Conservation (phyloP, 2,797 vertebrate species). For the Sciurus vulgaris region DNA sequence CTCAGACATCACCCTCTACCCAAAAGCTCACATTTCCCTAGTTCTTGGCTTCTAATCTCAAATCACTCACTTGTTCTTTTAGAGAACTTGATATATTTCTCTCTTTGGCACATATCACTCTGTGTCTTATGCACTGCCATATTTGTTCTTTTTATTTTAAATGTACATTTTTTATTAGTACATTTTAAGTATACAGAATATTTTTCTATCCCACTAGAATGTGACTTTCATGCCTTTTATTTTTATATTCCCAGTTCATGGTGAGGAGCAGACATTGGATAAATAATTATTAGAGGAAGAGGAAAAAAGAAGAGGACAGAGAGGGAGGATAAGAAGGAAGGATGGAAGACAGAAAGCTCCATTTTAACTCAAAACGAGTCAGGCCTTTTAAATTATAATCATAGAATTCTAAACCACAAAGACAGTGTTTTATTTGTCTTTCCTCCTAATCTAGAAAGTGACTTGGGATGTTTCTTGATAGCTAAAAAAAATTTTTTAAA, state of each 20-base stretch:
- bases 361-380: not conserved
- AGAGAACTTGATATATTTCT: not conserved
- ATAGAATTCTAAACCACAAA: not conserved
- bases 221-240: not conserved
- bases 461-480: constrained; percentile 37
- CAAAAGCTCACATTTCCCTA: not conserved
- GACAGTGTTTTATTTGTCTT: not conserved
- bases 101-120: not conserved
- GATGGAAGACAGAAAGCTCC: not conserved
- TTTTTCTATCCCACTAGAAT: not conserved
- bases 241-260: not conserved
- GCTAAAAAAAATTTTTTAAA: not conserved
- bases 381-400: not conserved
- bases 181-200: not conserved
- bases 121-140: not conserved
- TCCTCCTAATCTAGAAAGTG: not conserved
- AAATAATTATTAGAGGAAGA: not conserved
- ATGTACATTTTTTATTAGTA: no score
- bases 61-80: not conserved
- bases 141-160: no score
- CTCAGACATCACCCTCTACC: not conserved
- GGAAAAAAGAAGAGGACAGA: not conserved
- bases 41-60: not conserved
- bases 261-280: not conserved
- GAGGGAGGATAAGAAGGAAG: not conserved